Base-by-base conservation (phyloP, 2,797 vertebrate species). In the Geotrypetes seraphini region DNA sequence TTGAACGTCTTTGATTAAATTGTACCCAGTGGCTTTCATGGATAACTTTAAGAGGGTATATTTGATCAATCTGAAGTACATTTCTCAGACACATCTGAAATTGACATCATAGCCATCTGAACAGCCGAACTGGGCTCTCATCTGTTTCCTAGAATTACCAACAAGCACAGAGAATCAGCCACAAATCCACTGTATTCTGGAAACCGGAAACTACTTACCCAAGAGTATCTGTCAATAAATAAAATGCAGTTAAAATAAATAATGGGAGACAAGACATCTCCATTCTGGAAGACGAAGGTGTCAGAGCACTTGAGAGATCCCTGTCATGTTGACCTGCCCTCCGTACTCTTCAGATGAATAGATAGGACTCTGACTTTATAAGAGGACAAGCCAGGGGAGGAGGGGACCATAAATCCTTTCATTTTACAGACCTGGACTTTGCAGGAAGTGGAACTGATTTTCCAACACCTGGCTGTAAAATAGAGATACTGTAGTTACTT, bases 181-280 rank as follows among this genome's bases (percentile, higher is more conserved):
- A n/a, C n/a, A n/a, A n/a, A n/a, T n/a, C n/a, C n/a, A n/a, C n/a
- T n/a, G n/a, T n/a, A n/a, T n/a, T n/a, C n/a, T n/a, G n/a, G n/a
- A n/a, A n/a, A n/a, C n/a, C n/a, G n/a, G n/a, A n/a, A n/a, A 6
- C 11, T 37, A 55, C 67, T 71, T 62, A 66, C 67, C 57, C 57
- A 36, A 31, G 33, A 10, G 20, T 36, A 23, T 25, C 50, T n/a
- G 20, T 35, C 2, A 23, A 56, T 52, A 63, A 16, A 44, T 20
- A 56, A 7, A 53, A 16, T 22, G 62, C 24, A 38, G 56, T 19
- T 10, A 51, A 32, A 36, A 2, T 6, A 9, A 8, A 35, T 10
- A 43, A 1, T 23, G 55, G 39, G 21, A 35, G 25, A 33, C 41
- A 47, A 28, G 24, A 41, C 1, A 34, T 55, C 15, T 33, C 18